Percentiles rank a stretch among this genome's conserved stretches.
These are phyloP conservation scores for Mesembrinibis cayennensis DNA, from an alignment of 2,113 vertebrate genomes.

Conservation along the genomic window DNA sequence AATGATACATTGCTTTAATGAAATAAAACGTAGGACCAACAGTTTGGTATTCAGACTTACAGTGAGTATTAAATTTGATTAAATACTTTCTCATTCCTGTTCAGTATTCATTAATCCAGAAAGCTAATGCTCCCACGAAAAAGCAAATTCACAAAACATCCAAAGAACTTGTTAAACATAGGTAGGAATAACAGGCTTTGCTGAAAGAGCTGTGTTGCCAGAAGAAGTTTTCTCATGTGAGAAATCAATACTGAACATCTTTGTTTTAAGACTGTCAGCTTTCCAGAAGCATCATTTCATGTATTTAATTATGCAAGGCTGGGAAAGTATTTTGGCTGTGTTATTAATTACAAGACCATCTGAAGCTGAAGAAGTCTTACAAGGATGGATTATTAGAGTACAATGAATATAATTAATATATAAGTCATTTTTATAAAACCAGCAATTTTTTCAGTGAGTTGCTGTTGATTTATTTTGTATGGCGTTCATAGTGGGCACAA, in stretches of 20 bases:
- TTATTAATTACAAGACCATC: background rate
- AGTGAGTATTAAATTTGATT: background rate
- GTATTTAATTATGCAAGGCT: background rate
- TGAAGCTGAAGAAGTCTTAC: background rate
- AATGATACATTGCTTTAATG: slow-evolving; percentile 35
- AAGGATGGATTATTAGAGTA: background rate
- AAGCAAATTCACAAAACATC: background rate
- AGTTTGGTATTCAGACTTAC: background rate
- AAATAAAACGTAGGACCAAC: background rate
- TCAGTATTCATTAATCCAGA: background rate
- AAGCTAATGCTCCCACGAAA: background rate
- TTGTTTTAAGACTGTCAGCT: background rate
- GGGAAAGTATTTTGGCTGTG: background rate
- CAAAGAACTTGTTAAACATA: background rate
- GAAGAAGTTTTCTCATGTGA: background rate
- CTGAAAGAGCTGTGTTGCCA: background rate
- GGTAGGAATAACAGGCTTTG: background rate
- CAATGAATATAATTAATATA: background rate
- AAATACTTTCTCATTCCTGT: background rate
- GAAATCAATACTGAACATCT: background rate
- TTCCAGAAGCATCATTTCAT: background rate
- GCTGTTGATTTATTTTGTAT: background rate
- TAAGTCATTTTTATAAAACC: background rate
- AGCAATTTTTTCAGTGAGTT: background rate
- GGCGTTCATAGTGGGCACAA: background rate